Percentiles rank a stretch among this genome's conserved stretches.
phyloP scores from a whole-genome alignment of 2,888 invertebrate genomes.

The Prostheceraeus crozeri region DNA sequence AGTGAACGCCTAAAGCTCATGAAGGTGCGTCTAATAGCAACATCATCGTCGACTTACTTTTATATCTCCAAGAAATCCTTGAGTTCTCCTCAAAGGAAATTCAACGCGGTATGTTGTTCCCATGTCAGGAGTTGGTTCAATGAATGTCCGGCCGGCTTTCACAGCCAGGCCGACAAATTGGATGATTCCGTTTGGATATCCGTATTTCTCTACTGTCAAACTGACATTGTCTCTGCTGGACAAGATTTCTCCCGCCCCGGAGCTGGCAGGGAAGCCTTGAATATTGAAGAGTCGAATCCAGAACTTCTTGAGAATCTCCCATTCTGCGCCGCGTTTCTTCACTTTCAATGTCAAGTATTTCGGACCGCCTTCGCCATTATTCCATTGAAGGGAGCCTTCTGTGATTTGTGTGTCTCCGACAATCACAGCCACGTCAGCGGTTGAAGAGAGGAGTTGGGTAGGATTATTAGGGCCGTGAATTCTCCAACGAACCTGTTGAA shows the following conservation, averaged over 20 bases:
- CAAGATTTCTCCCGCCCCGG: constrained; percentile 49
- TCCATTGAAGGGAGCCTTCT: constrained; percentile 49
- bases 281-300: constrained; percentile 47
- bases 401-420: constrained; percentile 37
- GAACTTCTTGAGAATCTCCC: constrained; percentile 52
- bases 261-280: constrained; percentile 43
- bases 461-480: constrained; percentile 54
- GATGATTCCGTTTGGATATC: constrained; percentile 53
- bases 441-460: constrained; percentile 44
- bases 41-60: too few species aligned
- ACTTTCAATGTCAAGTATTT: constrained; percentile 47
- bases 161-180: constrained; percentile 45
- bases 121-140: constrained; percentile 45
- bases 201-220: constrained; percentile 49
- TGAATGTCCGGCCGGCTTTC: constrained; percentile 45
- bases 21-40: too few species aligned
- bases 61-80: constrained; percentile 36
- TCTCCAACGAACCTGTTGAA: constrained; percentile 50
- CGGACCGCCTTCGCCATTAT: constrained; percentile 46
- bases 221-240: constrained; percentile 44
- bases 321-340: constrained; percentile 46
- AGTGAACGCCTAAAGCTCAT: too few species aligned
- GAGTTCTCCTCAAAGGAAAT: not conserved
- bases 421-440: constrained; percentile 46
- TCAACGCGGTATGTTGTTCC: constrained; percentile 37